These are phyloP conservation scores for Allolobophora icterica DNA, from an alignment of 2,888 invertebrate species.

Conservation along the genomic window DNA sequence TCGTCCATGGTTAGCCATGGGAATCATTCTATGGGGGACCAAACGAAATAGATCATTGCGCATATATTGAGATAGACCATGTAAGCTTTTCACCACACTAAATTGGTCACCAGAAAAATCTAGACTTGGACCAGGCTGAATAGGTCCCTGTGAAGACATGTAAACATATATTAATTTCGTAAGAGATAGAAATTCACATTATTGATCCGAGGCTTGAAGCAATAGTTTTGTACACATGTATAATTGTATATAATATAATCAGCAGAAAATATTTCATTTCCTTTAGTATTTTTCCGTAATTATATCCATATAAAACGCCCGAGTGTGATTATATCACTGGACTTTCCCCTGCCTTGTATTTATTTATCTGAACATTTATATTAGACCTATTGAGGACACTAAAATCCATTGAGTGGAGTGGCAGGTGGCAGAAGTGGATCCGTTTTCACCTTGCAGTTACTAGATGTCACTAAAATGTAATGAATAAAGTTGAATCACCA, in stretches of 20 bases:
- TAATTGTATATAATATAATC: conserved; percentile 10
- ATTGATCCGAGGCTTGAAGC: background rate
- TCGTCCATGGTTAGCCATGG: background rate
- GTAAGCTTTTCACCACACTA: background rate
- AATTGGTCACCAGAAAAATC: background rate
- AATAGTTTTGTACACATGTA: background rate
- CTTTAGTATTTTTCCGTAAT: too few species aligned
- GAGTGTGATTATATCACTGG: too few species aligned
- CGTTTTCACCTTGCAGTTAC: too few species aligned
- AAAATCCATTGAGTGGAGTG: too few species aligned
- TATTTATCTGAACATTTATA: too few species aligned
- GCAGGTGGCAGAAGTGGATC: too few species aligned
- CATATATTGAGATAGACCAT: background rate
- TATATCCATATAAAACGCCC: too few species aligned
- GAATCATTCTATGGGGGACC: background rate
- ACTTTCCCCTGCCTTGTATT: too few species aligned
- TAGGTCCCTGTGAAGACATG: background rate
- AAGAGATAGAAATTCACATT: background rate
- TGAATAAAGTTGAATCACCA: too few species aligned
- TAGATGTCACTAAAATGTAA: too few species aligned
- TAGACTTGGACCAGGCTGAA: background rate
- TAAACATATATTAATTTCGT: background rate
- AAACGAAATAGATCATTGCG: background rate
- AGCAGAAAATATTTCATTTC: background rate
- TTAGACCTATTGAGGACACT: too few species aligned